Conservation (phyloP, 1,140 invertebrate species). For the Doryteuthis pealeii region DNA sequence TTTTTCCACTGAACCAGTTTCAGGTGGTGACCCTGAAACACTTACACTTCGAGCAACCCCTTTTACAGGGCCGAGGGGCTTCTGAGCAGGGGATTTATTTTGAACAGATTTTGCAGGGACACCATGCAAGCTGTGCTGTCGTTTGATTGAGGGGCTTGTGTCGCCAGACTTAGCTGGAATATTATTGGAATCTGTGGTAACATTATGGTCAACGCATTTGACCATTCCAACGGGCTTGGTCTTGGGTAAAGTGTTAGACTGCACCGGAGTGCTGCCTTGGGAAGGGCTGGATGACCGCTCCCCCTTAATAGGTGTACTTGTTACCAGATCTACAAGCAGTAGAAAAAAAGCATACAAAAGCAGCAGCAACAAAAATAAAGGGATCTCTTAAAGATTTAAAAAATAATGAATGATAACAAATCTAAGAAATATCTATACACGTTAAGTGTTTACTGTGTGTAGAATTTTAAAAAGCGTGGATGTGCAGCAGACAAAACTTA, state of each 20-base stretch:
- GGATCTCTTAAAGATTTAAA: too few species aligned
- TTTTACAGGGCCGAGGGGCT: not conserved
- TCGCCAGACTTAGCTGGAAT: slow-evolving; percentile 2
- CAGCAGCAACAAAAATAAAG: slow-evolving; percentile 4
- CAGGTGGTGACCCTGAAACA: not conserved
- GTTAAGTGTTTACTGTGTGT: too few species aligned
- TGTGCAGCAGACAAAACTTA: too few species aligned
- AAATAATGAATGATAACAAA: too few species aligned
- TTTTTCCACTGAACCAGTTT: not conserved
- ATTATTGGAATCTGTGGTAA: slow-evolving; percentile 3
- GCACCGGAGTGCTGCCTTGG: not conserved
- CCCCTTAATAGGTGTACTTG: slow-evolving; percentile 6
- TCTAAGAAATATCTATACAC: too few species aligned
- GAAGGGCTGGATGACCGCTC: not conserved
- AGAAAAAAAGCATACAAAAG: slow-evolving; percentile 10
- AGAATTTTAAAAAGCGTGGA: too few species aligned
- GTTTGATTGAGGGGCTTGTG: not conserved
- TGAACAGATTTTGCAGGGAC: slow-evolving; percentile 3
- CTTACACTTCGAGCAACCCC: not conserved
- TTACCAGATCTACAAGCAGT: not conserved
- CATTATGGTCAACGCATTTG: not conserved
- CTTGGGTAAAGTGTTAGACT: not conserved
- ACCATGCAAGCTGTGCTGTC: slow-evolving; percentile 6
- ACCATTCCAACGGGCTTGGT: not conserved
- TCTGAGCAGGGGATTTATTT: slow-evolving; percentile 8